These are phyloP conservation scores for Acrocyrtus sp. DNA, from an alignment of 2,888 invertebrate species.

Conservation along the genomic window DNA sequence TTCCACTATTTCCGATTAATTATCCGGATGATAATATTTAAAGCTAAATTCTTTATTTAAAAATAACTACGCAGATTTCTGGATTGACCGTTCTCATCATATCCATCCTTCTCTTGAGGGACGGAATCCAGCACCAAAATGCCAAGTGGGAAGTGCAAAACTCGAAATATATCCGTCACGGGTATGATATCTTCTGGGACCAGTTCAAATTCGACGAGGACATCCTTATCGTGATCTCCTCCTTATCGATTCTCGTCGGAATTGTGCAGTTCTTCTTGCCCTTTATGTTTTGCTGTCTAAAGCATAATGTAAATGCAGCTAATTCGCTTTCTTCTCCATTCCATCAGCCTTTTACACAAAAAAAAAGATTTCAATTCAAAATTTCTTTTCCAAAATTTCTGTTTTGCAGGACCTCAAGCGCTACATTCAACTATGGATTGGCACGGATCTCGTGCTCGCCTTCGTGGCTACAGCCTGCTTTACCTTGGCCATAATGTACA, in stretches of 20 bases:
- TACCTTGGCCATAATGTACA: constrained; percentile 40
- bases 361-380: background rate
- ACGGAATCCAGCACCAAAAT: constrained; percentile 50
- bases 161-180: constrained; percentile 30
- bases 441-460: constrained; percentile 41
- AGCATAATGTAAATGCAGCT: constrained; percentile 37
- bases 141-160: constrained; percentile 49
- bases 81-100: constrained; percentile 44
- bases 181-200: constrained; percentile 52
- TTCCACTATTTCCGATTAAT: no score
- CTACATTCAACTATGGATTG: constrained; percentile 50
- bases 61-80: constrained; percentile 21
- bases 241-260: constrained; percentile 45
- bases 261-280: constrained; percentile 49
- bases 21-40: background rate
- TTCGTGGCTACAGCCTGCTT: constrained; percentile 40
- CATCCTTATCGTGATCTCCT: constrained; percentile 46
- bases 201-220: constrained; percentile 55
- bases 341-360: background rate
- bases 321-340: background rate
- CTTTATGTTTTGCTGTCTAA: constrained; percentile 48
- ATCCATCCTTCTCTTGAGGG: constrained; percentile 44
- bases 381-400: background rate
- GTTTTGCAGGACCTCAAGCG: constrained; percentile 35
- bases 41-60: background rate